Conservation (phyloP, 2,888 invertebrate genomes). For the Lamproptera curius region DNA sequence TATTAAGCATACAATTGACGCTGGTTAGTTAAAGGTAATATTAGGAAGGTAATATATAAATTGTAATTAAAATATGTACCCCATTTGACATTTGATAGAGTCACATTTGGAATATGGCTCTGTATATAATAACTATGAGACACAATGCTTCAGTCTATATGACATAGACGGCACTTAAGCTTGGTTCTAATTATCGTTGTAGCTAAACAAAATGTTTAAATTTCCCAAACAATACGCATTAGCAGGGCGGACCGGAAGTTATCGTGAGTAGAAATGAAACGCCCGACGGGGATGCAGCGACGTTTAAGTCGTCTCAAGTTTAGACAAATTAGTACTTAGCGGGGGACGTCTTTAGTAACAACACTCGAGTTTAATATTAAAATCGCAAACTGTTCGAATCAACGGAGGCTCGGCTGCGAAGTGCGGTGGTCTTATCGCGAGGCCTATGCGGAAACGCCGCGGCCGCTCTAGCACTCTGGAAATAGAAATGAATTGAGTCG, state of each 20-base stretch:
- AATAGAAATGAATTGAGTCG: constrained; percentile 34
- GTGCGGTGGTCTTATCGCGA: constrained; percentile 56
- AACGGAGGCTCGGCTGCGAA: constrained; percentile 33
- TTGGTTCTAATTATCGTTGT: no score
- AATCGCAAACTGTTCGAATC: constrained; percentile 65
- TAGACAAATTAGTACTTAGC: constrained; percentile 72
- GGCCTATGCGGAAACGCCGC: constrained; percentile 61
- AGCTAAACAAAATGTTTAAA: no score
- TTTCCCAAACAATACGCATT: background rate
- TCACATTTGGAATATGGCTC: no score
- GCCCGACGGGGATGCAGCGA: constrained; percentile 30
- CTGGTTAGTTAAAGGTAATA: no score
- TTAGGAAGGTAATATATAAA: no score
- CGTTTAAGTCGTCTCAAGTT: constrained; percentile 54
- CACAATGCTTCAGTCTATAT: no score
- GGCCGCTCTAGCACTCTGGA: constrained; percentile 53
- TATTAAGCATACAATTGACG: no score
- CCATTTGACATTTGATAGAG: no score
- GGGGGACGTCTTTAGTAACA: constrained; percentile 65
- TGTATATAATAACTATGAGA: no score
- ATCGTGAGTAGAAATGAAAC: constrained; percentile 20
- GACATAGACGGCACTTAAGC: no score
- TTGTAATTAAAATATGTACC: no score
- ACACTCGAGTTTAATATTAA: constrained; percentile 74
- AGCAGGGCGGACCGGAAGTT: constrained; percentile 3